Base-by-base conservation (phyloP, 2,888 invertebrate genomes). In the Strigamia crassipes region DNA sequence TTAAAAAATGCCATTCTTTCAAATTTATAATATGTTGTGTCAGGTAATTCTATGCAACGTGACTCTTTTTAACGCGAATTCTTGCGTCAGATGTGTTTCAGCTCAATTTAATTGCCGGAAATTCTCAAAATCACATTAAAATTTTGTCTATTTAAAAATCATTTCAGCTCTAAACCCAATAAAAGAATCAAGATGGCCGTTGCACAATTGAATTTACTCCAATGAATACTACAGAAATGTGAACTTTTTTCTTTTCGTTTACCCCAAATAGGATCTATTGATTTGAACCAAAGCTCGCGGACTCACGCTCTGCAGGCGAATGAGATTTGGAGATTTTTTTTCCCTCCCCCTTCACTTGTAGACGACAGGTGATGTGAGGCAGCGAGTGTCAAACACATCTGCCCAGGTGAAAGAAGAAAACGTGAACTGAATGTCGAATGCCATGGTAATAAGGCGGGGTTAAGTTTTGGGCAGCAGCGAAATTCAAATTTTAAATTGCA, bases 351-450 rank as follows among this genome's bases (percentile, higher is more conserved):
- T 61, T 21, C n/a, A 21, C 61, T 61, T 61, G 61, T 15, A 61
- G 61, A 61, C 18, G 61, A 61, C 61, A 61, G 61, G 61, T 61
- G 61, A 61, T 61, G 61, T 61, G 61, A 61, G 61, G n/a, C 61
- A 61, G 61, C 61, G 61, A 61, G 61, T 61, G 61, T 61, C 61
- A 61, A 61, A 61, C 61, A 61, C 61, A 61, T 23, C 61, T 61
- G 61, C 21, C 61, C 61, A 61, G 61, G 61, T 61, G 61, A 23
- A 61, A 61, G 61, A 61, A 61, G 61, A 61, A 61, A 61, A 61
- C 61, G 61, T 61, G 61, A 61, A 61, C 61, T 61, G 61, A 23
- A 61, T 61, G 61, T 61, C 61, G 61, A 61, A 61, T 61, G 5
- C 18, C 61, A 18, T 46, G 23, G 61, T 3, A 61, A 23, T 61